Percentiles rank a stretch among this genome's conserved stretches.
Evolutionary conservation across 2,113 vertebrate genomes (phyloP).

Genomic region (Brachypodius melanocephalos): DNA sequence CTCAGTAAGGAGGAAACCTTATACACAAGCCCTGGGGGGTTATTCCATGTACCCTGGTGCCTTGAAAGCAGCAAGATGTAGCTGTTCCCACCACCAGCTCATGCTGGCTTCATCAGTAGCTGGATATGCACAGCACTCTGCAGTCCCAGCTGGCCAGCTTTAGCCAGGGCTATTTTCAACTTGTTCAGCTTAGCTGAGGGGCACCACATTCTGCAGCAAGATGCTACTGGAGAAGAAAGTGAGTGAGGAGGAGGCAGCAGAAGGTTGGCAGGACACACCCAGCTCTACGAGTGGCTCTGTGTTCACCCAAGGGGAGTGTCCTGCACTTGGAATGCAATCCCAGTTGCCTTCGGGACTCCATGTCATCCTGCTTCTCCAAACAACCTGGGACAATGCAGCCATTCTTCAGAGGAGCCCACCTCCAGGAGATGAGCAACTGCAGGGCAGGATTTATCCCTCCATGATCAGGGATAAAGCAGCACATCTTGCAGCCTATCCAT

Average conservation of each 20-base stretch:
- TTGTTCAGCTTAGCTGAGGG: not conserved
- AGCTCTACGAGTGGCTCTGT: not conserved
- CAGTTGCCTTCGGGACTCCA: accelerated
- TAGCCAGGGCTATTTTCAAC: not conserved
- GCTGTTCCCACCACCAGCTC: not conserved
- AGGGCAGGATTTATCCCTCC: not conserved
- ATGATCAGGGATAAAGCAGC: not conserved
- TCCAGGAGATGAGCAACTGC: not conserved
- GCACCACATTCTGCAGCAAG: not conserved
- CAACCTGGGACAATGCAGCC: not conserved
- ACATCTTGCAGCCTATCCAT: not conserved
- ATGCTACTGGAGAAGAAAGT: not conserved
- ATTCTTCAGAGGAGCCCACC: not conserved
- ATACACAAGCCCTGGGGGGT: not conserved
- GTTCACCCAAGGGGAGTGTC: not conserved
- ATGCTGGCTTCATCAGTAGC: not conserved
- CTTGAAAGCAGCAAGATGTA: not conserved
- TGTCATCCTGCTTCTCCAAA: not conserved
- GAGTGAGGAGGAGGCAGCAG: not conserved
- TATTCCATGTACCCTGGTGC: not conserved
- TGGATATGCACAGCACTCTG: not conserved
- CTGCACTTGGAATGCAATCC: not conserved
- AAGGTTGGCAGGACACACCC: not conserved
- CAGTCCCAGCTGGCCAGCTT: not conserved
- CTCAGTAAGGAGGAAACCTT: not conserved